These are phyloP conservation scores for Eriocheir sinensis DNA, from an alignment of 1,140 invertebrate genomes.

Conservation along the genomic window DNA sequence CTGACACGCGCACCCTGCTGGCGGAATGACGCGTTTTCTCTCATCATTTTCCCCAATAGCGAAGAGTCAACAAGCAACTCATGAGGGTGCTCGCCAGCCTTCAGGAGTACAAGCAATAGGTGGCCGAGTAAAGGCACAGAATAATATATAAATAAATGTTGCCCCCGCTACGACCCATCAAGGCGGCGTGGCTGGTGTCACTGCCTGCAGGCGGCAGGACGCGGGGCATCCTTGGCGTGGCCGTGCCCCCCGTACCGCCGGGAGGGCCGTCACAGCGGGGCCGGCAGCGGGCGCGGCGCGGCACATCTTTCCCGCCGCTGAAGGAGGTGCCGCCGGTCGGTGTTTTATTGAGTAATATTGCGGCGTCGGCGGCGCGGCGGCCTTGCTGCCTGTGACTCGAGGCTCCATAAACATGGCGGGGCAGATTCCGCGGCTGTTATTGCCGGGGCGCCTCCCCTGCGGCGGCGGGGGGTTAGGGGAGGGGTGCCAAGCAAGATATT, in stretches of 20 bases:
- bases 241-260: too few species aligned
- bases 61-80: too few species aligned
- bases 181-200: too few species aligned
- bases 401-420: not conserved
- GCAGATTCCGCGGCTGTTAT: not conserved
- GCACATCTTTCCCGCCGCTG: not conserved
- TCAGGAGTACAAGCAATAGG: too few species aligned
- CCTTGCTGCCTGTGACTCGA: not conserved
- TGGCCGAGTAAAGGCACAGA: too few species aligned
- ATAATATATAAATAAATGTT: too few species aligned
- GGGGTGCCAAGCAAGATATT: not conserved
- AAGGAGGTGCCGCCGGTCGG: not conserved
- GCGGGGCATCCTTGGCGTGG: too few species aligned
- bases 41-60: too few species aligned
- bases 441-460: not conserved
- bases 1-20: not conserved
- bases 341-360: not conserved
- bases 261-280: not conserved
- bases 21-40: not conserved
- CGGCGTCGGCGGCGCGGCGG: not conserved
- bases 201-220: too few species aligned
- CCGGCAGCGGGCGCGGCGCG: not conserved
- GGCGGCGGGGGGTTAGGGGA: not conserved
- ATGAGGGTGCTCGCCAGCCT: too few species aligned
- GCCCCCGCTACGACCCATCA: too few species aligned